Conservation (phyloP, 2,113 vertebrate genomes). For the Antechinus flavipes region DNA sequence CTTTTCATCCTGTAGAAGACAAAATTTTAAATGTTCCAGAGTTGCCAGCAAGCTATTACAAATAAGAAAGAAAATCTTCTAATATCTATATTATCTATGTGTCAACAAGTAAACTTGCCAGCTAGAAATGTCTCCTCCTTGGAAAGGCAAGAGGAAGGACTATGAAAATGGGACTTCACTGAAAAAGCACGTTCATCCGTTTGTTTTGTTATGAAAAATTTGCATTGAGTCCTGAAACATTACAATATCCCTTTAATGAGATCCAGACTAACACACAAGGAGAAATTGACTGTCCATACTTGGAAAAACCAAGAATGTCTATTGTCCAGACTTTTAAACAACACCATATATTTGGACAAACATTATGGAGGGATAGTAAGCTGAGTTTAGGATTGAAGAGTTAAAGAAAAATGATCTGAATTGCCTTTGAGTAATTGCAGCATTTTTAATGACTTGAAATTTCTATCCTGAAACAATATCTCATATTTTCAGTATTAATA, state of each 20-base stretch:
- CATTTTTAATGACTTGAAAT: not conserved
- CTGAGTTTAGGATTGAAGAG: not conserved
- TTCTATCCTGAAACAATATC: not conserved
- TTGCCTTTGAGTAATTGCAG: not conserved
- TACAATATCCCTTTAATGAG: not conserved
- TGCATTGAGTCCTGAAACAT: not conserved
- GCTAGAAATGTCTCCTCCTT: not conserved
- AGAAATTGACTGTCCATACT: not conserved
- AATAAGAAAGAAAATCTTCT: not conserved
- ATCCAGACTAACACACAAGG: not conserved
- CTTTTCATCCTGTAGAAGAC: not conserved
- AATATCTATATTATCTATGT: not conserved
- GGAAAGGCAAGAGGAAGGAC: not conserved
- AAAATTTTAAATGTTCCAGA: not conserved
- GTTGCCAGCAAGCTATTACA: not conserved
- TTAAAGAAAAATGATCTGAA: not conserved
- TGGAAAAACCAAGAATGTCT: not conserved
- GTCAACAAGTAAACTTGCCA: not conserved
- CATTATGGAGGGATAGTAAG: not conserved
- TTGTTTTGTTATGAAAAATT: not conserved
- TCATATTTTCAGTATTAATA: not conserved
- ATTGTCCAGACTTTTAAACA: not conserved
- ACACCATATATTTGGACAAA: not conserved
- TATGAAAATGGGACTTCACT: not conserved
- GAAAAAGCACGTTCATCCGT: not conserved